phyloP scores from a whole-genome alignment of 2,797 vertebrate genomes.

The Tenualosa ilisha region DNA sequence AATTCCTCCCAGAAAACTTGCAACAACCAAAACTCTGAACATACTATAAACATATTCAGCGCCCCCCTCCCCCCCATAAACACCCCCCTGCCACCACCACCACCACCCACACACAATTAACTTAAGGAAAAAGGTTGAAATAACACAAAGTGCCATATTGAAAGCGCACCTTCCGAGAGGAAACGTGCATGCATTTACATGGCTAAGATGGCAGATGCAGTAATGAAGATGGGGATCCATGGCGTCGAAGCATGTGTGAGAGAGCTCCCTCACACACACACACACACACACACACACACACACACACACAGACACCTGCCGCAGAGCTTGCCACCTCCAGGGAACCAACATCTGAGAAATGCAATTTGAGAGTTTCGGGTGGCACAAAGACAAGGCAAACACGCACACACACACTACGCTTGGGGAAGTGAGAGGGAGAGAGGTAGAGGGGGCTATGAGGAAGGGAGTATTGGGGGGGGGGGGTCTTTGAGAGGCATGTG shows the following conservation, averaged over 20 bases:
- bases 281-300: conserved; percentile 66
- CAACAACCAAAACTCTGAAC: conserved; percentile 5
- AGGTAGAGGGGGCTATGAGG: conserved; percentile 29
- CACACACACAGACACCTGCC: conserved; percentile 76
- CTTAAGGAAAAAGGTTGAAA: conserved; percentile 85
- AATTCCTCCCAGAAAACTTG: conserved; percentile 8
- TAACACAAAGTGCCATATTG: conserved; percentile 84
- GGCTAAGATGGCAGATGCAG: conserved; percentile 81
- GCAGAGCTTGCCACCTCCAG: conserved; percentile 70
- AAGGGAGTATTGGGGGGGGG: neutral
- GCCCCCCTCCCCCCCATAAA: neutral
- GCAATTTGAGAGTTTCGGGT: conserved; percentile 76
- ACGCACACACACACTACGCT: conserved; percentile 45
- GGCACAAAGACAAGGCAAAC: conserved; percentile 77
- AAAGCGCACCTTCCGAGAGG: conserved; percentile 85
- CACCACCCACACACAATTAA: conserved; percentile 75
- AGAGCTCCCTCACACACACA: conserved; percentile 30
- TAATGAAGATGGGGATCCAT: conserved; percentile 62
- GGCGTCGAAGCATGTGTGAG: conserved; percentile 66
- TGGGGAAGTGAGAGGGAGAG: conserved; percentile 36
- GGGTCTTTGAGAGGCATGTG: neutral
- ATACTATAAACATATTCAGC: conserved; percentile 7
- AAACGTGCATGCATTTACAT: conserved; percentile 96
- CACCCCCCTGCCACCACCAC: conserved; percentile 40
- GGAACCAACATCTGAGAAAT: conserved; percentile 76